Conservation (phyloP, 1,140 invertebrate genomes). For the Pogonus chalceus region DNA sequence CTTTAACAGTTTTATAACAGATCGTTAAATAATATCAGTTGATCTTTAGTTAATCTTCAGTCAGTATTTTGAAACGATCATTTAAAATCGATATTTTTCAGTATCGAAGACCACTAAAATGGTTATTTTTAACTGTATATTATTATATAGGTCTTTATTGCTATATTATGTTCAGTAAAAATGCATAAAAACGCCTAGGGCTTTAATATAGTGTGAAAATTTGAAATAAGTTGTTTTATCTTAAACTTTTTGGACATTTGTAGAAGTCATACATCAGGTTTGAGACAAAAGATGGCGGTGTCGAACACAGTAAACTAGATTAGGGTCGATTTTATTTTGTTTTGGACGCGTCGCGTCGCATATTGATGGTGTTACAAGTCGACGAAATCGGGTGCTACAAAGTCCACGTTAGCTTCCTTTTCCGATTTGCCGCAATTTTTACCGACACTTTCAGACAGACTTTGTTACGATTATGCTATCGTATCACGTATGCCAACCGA, state of each 20-base stretch:
- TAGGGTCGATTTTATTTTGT: constrained; percentile 6
- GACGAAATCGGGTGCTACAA: background rate
- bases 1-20: no score
- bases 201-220: no score
- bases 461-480: background rate
- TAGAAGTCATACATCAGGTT: background rate
- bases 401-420: background rate
- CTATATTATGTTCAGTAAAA: no score
- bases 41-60: no score
- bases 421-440: background rate
- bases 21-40: no score
- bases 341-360: background rate
- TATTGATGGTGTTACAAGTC: background rate
- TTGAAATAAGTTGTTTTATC: background rate
- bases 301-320: constrained; percentile 2
- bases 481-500: background rate
- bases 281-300: background rate
- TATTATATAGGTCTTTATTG: no score
- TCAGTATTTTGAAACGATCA: no score
- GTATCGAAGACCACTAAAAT: no score
- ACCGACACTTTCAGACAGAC: background rate
- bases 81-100: no score
- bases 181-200: no score
- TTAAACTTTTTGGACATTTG: background rate
- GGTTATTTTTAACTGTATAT: no score